Percentiles rank a stretch among this genome's conserved stretches.
phyloP scores from a whole-genome alignment of 2,113 vertebrate species.

The Stigmatopora argus region DNA sequence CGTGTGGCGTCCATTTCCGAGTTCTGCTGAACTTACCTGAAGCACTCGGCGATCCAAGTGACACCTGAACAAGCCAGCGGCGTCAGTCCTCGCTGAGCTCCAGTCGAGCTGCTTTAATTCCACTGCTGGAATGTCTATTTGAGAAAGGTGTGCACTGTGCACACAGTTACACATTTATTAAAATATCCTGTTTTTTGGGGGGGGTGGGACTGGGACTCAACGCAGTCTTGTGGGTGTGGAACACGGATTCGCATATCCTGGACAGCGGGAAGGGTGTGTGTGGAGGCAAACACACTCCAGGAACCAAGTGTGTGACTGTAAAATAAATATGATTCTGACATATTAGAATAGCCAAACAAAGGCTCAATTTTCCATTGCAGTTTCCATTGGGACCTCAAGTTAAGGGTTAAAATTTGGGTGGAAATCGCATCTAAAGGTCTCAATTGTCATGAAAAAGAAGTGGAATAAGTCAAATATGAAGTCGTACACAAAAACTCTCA shows the following conservation, averaged over 20 bases:
- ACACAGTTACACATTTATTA: constrained; percentile 71
- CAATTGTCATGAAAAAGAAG: neutral
- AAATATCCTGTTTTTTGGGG: constrained; percentile 74
- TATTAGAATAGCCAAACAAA: constrained; percentile 37
- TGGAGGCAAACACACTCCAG: constrained; percentile 56
- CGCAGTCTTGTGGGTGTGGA: constrained; percentile 43
- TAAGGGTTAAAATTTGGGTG: neutral
- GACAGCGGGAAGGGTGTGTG: constrained; percentile 36
- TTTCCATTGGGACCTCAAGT: neutral
- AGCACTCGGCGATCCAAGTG: constrained; percentile 6
- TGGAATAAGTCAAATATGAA: neutral
- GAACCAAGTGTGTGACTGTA: constrained; percentile 39
- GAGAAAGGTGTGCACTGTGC: constrained; percentile 72
- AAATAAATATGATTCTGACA: constrained; percentile 31
- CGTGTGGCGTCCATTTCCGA: neutral
- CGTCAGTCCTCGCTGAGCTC: constrained; percentile 19
- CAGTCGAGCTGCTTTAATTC: constrained; percentile 63
- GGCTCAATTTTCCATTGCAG: neutral
- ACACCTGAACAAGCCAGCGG: neutral
- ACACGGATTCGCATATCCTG: constrained; percentile 59
- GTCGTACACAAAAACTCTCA: neutral
- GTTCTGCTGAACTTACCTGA: constrained; percentile 35
- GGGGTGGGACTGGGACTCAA: constrained; percentile 61
- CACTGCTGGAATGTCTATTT: constrained; percentile 70
- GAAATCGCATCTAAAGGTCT: neutral